A percentile compares a stretch with the other conserved stretches of the same genome.
phyloP scores from a whole-genome alignment of 2,797 vertebrate genomes.

The Sebastes trivittatus region DNA sequence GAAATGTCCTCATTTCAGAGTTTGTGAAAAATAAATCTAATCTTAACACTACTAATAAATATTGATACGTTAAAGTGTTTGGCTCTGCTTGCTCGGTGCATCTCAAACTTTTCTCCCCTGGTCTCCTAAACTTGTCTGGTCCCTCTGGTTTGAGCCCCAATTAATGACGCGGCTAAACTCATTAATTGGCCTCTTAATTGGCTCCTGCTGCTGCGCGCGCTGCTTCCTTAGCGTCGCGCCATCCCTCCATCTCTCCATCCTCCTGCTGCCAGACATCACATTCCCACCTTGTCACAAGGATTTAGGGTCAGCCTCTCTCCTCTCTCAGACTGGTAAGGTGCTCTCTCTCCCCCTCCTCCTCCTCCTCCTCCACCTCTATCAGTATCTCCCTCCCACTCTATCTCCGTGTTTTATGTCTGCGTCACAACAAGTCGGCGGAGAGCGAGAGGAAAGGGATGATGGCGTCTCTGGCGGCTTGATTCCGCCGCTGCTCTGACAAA shows the following conservation, averaged over 20 bases:
- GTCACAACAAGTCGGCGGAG: constrained; percentile 87
- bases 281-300: constrained; percentile 59
- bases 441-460: constrained; percentile 82
- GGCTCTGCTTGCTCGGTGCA: background rate
- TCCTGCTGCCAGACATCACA: constrained; percentile 49
- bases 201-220: constrained; percentile 39
- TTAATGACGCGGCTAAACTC: constrained; percentile 75
- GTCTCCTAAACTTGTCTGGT: constrained; percentile 37
- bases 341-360: constrained; percentile 50
- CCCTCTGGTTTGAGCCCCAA: constrained; percentile 45
- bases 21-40: no score
- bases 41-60: background rate
- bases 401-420: constrained; percentile 89
- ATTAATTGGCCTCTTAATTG: constrained; percentile 78
- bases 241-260: background rate
- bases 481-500: constrained; percentile 75
- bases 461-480: constrained; percentile 86
- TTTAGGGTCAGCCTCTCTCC: constrained; percentile 59
- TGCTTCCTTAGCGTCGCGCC: constrained; percentile 31
- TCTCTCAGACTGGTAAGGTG: constrained; percentile 70
- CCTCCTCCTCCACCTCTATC: constrained; percentile 55
- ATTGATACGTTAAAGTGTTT: background rate
- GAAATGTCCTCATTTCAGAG: no score
- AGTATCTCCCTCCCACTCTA: constrained; percentile 80
- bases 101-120: constrained; percentile 64